Base-by-base conservation (phyloP, 1,140 invertebrate genomes). In the Heliconius congener region DNA sequence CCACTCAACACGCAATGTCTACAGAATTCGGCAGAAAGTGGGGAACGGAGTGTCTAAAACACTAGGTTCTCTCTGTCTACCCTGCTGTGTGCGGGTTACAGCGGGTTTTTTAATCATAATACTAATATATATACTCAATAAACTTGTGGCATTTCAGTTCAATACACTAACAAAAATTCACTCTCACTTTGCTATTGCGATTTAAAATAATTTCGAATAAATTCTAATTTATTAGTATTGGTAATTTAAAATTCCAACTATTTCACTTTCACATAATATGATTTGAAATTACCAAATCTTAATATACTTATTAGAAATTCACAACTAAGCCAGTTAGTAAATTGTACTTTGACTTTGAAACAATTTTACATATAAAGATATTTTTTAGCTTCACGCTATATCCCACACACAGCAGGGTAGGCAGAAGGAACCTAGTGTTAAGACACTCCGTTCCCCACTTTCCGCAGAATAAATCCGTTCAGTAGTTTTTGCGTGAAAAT, bases 241-340 rank as follows among this genome's bases (percentile, higher is more conserved):
- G 60, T 66, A 16, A 66, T 30, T 66, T 66, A 9, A 30, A 66
- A 23, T 66, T 66, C 60, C 60, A 66, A 66, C 4, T 30, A 66
- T 30, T 16, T 66, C 60, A 30, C 60, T 66, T 66, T 66, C 60
- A 66, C 60, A 66, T 66, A 66, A 66, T 30, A n/a, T 66, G 57
- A 27, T n/a, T 60, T 23, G 23, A 66, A 66, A 27, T 66, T 27
- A 30, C 13, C 4, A 16, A 66, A 66, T 66, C 23, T 66, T 5
- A 30, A 0, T 30, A 66, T 66, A 23, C 11, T 30, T 30, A 30
- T 16, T 66, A 16, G 4, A 30, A 66, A 66, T 30, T 66, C 27
- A 5, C 11, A 60, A 23, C 9, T 3, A 66, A 66, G 27, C 60
- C 60, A 30, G 60, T 8, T 23, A 5, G 3, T 2, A 30, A 23